Evolutionary conservation across 64 coral and sea anemone genomes (phyloP), one percentile per base, ranked within the genome.

Genomic region (Porites lutea): DNA sequence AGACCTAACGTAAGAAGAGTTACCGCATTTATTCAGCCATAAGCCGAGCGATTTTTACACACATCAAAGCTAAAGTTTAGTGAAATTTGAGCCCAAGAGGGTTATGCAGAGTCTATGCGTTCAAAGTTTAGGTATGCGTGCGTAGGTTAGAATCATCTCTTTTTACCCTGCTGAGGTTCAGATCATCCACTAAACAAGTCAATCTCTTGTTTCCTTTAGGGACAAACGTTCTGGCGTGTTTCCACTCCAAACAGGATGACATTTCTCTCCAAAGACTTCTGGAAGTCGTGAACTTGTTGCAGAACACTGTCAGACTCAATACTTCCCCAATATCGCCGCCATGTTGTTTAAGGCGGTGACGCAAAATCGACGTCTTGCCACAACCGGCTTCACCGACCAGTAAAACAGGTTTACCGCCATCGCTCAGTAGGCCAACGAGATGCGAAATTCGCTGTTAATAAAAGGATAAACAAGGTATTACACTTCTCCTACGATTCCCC

Each of bases 141-240:
- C 0, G 27, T 37, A 37, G 27, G 27, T 37, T 37, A 62, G 4
- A 12, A 58, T 21, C 15, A 16, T 4, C 59, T 3, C 11, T n/a
- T 68, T 69, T 87, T 93, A 96, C 97, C 71, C 96, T 96, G 73
- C 97, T 96, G 20, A 99, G 92, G 74, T 99, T 96, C 11, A 99
- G 81, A 68, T 99, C 97, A 57, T 99, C 97, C 50, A 99, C 73
- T 13, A 99, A 84, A 77, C 94, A 99, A 18, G 94, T 92, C 23
- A 99, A 71, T 45, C 69, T 93, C 82, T 98, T 98, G 57, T 98
- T 98, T 81, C 97, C 97, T 73, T 98, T 98, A 27, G 97, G 97
- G 46, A 98, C 90, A 53, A 93, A 98, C 6, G 97, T 98, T 66
- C 89, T 92, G 14, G 94, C 97, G 53, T 98, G 97, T 75, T 98